Evolutionary conservation across 2,113 vertebrate genomes (phyloP).

Genomic region (Seriola quinqueradiata): DNA sequence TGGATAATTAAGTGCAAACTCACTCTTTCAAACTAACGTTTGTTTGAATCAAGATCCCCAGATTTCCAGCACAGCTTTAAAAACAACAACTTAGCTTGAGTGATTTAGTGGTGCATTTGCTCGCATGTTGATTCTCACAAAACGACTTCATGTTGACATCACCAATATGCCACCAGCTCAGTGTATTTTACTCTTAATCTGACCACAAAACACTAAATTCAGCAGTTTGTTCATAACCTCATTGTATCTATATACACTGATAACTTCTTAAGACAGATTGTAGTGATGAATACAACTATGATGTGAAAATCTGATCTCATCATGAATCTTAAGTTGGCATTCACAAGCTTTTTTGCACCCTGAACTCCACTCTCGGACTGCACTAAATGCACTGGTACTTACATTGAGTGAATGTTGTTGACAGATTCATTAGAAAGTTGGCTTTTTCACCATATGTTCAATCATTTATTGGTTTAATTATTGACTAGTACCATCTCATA

Average conservation of each 20-base stretch:
- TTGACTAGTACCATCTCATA: background rate
- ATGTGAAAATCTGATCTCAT: background rate
- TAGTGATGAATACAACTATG: background rate
- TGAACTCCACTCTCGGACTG: conserved; percentile 3
- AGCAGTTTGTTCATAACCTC: background rate
- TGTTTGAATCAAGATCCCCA: background rate
- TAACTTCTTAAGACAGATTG: background rate
- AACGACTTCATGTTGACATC: background rate
- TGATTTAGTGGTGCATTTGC: background rate
- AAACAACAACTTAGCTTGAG: background rate
- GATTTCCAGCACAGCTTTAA: background rate
- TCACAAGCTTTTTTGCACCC: background rate
- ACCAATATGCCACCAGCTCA: conserved; percentile 6
- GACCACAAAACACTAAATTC: background rate
- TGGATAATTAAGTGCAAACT: background rate
- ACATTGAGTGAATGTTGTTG: background rate
- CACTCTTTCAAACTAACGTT: background rate
- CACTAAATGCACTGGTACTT: too few species aligned
- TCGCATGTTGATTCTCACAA: background rate
- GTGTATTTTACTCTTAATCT: background rate
- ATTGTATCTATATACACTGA: background rate
- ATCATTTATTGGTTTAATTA: background rate
- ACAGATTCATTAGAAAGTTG: background rate
- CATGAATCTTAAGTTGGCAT: background rate
- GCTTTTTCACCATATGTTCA: background rate